These are phyloP conservation scores for Lucifuga dentata DNA, from an alignment of 2,113 vertebrate species.

Conservation along the genomic window DNA sequence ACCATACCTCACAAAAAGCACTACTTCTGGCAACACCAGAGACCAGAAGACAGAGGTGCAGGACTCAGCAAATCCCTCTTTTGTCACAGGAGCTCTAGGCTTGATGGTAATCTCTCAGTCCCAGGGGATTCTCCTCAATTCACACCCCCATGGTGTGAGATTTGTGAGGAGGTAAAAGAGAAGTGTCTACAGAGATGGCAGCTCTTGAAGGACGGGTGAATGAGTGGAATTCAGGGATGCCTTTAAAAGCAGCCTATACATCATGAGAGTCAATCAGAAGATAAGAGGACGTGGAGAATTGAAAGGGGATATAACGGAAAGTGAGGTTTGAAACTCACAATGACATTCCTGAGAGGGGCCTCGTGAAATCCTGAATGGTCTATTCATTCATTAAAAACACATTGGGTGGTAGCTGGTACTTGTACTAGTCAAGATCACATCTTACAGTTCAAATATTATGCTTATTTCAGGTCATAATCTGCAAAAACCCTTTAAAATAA, in stretches of 20 bases:
- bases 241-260: conserved; percentile 69
- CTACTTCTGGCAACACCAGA: conserved; percentile 41
- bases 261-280: conserved; percentile 76
- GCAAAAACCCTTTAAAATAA: conserved; percentile 11
- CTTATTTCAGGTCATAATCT: conserved; percentile 35
- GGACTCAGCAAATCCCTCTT: conserved; percentile 75
- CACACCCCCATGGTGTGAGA: conserved; percentile 76
- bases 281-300: conserved; percentile 64
- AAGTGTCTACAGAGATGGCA: conserved; percentile 68
- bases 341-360: conserved; percentile 74
- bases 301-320: conserved; percentile 67
- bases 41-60: conserved; percentile 55
- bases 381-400: conserved; percentile 67
- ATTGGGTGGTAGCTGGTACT: conserved; percentile 54
- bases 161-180: conserved; percentile 73
- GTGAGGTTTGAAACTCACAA: conserved; percentile 69
- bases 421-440: conserved; percentile 44
- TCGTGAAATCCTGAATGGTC: conserved; percentile 71
- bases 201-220: conserved; percentile 76
- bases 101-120: conserved; percentile 78
- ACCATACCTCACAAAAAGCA: conserved; percentile 30
- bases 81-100: conserved; percentile 71
- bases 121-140: conserved; percentile 73
- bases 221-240: conserved; percentile 74
- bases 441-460: conserved; percentile 45